Conservation (phyloP, 2,113 vertebrate species). For the Panthera tigris region DNA sequence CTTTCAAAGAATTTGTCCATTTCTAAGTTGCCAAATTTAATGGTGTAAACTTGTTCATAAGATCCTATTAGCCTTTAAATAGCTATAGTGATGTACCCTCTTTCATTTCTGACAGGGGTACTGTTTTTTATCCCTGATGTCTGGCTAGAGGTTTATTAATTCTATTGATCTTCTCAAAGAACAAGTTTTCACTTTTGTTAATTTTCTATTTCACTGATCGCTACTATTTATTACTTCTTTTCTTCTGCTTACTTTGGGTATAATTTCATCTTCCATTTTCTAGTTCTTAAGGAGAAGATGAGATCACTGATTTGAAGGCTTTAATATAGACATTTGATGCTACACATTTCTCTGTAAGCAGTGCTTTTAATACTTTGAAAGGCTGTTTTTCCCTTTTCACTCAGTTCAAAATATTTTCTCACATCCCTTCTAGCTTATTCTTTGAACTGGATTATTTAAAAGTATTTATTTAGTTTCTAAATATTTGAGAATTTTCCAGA, state of each 20-base stretch:
- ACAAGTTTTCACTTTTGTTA: neutral
- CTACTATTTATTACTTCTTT: slow-evolving; percentile 7
- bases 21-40: slow-evolving; percentile 6
- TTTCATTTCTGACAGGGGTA: neutral
- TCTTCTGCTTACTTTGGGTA: neutral
- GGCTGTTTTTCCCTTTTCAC: neutral
- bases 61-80: neutral
- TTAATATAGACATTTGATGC: neutral
- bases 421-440: neutral
- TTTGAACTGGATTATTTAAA: neutral
- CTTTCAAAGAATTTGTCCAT: neutral
- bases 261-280: slow-evolving; percentile 3
- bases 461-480: neutral
- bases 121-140: neutral
- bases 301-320: neutral
- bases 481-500: neutral
- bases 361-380: neutral
- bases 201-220: neutral
- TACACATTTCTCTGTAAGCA: neutral
- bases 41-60: neutral
- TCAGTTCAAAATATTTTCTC: neutral
- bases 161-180: neutral
- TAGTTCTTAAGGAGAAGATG: neutral
- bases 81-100: neutral
- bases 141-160: neutral